Conservation (phyloP, 2,888 invertebrate genomes). For the Eudasyphora cyanicolor region DNA sequence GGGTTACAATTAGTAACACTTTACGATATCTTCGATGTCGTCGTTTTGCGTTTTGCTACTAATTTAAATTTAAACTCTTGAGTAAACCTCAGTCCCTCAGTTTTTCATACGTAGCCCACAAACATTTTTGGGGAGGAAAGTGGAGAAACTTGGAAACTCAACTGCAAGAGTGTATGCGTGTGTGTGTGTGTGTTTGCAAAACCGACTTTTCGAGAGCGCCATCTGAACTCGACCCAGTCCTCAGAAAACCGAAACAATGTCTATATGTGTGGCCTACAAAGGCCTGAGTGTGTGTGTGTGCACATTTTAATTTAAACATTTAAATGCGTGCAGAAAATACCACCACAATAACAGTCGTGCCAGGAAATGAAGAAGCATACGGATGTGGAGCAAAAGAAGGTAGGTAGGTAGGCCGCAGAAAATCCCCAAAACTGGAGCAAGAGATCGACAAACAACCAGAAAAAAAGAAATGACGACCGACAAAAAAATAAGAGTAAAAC, state of each 20-base stretch:
- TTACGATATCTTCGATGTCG: slow-evolving; percentile 2
- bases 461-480: not conserved
- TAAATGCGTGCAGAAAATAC: slow-evolving; percentile 23
- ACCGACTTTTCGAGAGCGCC: not conserved
- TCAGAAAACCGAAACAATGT: not conserved
- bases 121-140: not conserved
- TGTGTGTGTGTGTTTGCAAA: not conserved
- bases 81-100: not conserved
- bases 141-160: not conserved
- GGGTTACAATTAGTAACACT: slow-evolving; percentile 22
- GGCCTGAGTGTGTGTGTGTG: no score
- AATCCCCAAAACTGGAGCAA: slow-evolving; percentile 1
- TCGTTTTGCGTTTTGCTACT: not conserved
- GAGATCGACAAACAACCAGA: not conserved
- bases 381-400: not conserved
- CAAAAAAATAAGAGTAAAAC: slow-evolving; percentile 10
- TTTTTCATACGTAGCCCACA: not conserved
- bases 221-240: not conserved
- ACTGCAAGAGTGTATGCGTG: no score
- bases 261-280: no score
- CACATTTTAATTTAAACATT: slow-evolving; percentile 15
- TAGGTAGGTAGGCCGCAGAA: not conserved
- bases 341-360: not conserved
- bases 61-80: slow-evolving; percentile 20
- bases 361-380: not conserved